Evolutionary conservation across 1,140 invertebrate genomes (phyloP), one percentile per base, ranked within the genome.

Genomic region (Asobara japonica): DNA sequence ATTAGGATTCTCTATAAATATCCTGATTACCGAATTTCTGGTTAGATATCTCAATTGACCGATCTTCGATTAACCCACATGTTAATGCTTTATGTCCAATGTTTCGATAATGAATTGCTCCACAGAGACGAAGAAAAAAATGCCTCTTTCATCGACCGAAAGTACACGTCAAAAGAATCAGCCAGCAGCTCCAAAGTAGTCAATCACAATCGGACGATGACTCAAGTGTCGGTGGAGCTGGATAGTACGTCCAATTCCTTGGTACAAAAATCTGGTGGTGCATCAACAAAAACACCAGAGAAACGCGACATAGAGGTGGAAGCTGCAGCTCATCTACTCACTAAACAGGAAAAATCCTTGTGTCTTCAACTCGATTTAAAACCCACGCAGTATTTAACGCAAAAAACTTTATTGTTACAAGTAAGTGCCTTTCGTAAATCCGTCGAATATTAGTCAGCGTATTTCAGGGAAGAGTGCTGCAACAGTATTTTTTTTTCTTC

Each of bases 71-170:
- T 6, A 56, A 25, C 22, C 3, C 13, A 22, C n/a, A 6, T 56
- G 25, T 56, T 56, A 13, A 1, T 1, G 20, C 22, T 25, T 56
- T 27, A 25, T 18, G 51, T 22, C 4, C 7, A 5, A 27, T 56
- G 22, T 10, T 56, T 27, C 20, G 4, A 56, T 56, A 25, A 22
- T 27, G 11, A 56, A 62, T 75, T 72, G 75, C 72, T 68, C 82
- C 81, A 71, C 89, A 94, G 91, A 93, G 93, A 92, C 90, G 91
- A 87, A 88, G 92, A 92, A 91, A 90, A 88, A 91, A 91, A 85
- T 89, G 91, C 86, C 92, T 93, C 86, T 94, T 94, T 89, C 90
- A 93, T 87, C 90, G 92, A 89, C 90, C 92, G 90, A 94, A 94
- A 88, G 89, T 93, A 84, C 93, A 94, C 87, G 81, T 74, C 73